These are phyloP conservation scores for Leontocebus nigricollis DNA, from an alignment of 2,797 vertebrate species.

Conservation along the genomic window DNA sequence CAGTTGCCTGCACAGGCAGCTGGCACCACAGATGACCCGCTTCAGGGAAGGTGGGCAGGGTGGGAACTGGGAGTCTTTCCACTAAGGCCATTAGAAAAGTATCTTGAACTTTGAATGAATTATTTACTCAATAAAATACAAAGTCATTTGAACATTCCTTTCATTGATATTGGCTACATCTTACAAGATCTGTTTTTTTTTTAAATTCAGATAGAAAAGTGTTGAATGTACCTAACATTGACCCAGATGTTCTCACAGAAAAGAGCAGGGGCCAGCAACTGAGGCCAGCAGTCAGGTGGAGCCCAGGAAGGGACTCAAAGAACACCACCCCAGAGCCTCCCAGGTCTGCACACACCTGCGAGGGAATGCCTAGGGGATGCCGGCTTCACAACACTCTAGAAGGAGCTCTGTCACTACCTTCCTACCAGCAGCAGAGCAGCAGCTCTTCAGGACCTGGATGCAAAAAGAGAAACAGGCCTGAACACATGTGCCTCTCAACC, in stretches of 20 bases:
- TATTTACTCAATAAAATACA: not conserved
- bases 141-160: not conserved
- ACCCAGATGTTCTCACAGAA: not conserved
- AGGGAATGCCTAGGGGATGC: not conserved
- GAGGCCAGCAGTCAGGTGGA: not conserved
- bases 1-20: rapidly evolving
- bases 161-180: not conserved
- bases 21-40: rapidly evolving
- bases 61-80: not conserved
- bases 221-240: not conserved
- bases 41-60: rapidly evolving
- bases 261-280: not conserved
- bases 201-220: not conserved
- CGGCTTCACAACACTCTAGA: not conserved
- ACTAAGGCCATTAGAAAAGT: not conserved
- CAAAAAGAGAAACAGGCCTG: not conserved
- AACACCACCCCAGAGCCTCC: not conserved
- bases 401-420: not conserved
- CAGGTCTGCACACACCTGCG: not conserved
- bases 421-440: not conserved
- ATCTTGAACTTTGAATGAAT: not conserved
- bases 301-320: no score
- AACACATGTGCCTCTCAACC: not conserved
- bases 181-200: not conserved
- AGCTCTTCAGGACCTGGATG: not conserved